Evolutionary conservation across 2,797 vertebrate species (phyloP), one percentile per base, ranked within the genome.

Genomic region (Sebastes paucispinis): DNA sequence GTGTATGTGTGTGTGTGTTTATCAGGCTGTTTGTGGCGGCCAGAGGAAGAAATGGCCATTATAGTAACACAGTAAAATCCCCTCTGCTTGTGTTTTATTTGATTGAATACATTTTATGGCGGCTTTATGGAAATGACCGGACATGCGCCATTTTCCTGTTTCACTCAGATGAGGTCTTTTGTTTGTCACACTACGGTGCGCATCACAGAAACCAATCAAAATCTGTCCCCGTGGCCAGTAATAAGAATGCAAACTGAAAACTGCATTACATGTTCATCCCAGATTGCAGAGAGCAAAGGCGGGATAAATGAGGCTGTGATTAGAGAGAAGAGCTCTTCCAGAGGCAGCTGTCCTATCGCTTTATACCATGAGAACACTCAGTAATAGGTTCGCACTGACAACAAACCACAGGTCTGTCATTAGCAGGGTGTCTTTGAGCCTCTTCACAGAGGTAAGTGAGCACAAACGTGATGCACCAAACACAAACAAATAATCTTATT

Each of bases 371-470:
- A 75, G 70, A 90, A 90, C 82, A 77, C 82, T 88, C 83, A 70
- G 91, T 92, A 93, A 94, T 91, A 91, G 87, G 82, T 90, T 81
- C 89, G 82, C 69, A 72, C 85, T 77, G 89, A 93, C 93, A 89
- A 91, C 79, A 90, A 85, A 90, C 87, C 78, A 77, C 87, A 81
- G 79, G 81, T 85, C 85, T 76, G 75, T 90, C 88, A 92, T 94
- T 93, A 93, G 81, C 80, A 34, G 75, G 69, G 81, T 83, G 69
- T 89, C 88, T 90, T 83, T 60, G 27, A 90, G 78, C 77, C 73
- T 90, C 90, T 80, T 87, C 80, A 82, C 68, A 39, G 72, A 84
- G 84, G 70, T 89, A 90, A 91, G 86, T 83, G 77, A 86, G 79
- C 77, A 65, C 72, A 83, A 87, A 85, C 71, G 67, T 50, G 52